Percentiles rank a stretch among this genome's conserved stretches.
These are phyloP conservation scores for Chrysomela aeneicollis DNA, from an alignment of 2,888 invertebrate species.

Conservation along the genomic window DNA sequence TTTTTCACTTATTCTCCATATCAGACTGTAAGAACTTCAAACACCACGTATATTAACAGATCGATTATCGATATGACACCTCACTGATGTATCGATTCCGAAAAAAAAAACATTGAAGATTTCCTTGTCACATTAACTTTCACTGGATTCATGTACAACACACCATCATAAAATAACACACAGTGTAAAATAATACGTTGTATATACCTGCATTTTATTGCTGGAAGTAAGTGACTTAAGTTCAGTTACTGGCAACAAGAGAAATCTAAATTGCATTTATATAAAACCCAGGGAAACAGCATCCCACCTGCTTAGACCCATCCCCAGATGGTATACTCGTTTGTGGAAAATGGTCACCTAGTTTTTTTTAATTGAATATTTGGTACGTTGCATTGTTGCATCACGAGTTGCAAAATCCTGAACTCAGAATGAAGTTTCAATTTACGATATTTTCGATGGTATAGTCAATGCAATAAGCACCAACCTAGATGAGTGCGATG, in stretches of 20 bases:
- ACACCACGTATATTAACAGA: too few relatives aligned
- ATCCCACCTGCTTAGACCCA: constrained; percentile 29
- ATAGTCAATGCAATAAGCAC: too few relatives aligned
- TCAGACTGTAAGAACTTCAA: too few relatives aligned
- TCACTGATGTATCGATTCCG: too few relatives aligned
- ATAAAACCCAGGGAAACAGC: constrained; percentile 30
- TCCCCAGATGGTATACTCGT: constrained; percentile 15
- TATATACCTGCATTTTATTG: constrained; percentile 38
- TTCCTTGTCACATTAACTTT: constrained; percentile 18
- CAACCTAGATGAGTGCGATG: too few relatives aligned
- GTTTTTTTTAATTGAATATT: constrained; percentile 7
- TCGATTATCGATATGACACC: too few relatives aligned
- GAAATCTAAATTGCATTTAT: constrained; percentile 42
- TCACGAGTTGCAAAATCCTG: not conserved
- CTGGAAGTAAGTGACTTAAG: constrained; percentile 16
- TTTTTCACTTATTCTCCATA: too few relatives aligned
- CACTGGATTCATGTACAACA: constrained; percentile 18
- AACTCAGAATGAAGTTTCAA: too few relatives aligned
- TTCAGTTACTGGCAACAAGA: constrained; percentile 37
- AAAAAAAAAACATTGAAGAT: not conserved
- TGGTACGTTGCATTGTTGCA: not conserved
- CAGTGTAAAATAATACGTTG: constrained; percentile 20
- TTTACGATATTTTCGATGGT: too few relatives aligned
- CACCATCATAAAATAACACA: constrained; percentile 16
- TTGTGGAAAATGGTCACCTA: constrained; percentile 16